Conservation (phyloP, 1,140 invertebrate genomes). For the Micrasema minimum region DNA sequence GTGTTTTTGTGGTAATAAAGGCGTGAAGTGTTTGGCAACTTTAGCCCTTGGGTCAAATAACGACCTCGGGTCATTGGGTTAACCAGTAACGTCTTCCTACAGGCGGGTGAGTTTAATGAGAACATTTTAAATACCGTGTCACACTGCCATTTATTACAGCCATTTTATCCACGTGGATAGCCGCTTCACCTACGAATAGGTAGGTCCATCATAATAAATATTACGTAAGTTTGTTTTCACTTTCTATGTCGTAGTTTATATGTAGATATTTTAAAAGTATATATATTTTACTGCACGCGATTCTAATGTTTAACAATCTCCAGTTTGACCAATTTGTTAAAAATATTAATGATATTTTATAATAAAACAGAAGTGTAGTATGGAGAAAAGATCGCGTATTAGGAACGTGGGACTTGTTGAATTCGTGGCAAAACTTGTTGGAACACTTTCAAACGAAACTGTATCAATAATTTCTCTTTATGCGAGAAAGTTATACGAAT, state of each 20-base stretch:
- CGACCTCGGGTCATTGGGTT: slow-evolving; percentile 18
- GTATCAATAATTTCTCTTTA: slow-evolving; percentile 11
- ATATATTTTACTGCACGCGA: no score
- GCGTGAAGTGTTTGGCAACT: slow-evolving; percentile 9
- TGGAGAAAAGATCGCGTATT: no score
- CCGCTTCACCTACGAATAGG: no score
- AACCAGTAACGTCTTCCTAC: background rate
- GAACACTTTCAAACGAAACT: slow-evolving; percentile 2
- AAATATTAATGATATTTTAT: no score
- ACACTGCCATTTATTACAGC: background rate
- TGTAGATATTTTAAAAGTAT: no score
- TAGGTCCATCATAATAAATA: no score
- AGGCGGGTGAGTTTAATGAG: slow-evolving; percentile 4
- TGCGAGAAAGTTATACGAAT: slow-evolving; percentile 1
- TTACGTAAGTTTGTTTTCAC: no score
- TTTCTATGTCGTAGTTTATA: no score
- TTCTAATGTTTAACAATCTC: no score
- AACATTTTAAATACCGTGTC: slow-evolving; percentile 21
- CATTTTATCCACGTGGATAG: background rate
- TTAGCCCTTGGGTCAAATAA: slow-evolving; percentile 5
- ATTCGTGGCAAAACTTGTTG: slow-evolving; percentile 6
- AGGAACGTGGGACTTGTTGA: slow-evolving; percentile 11
- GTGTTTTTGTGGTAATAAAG: slow-evolving; percentile 5
- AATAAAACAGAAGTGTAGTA: no score
- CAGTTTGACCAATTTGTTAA: no score